Evolutionary conservation across 2,113 vertebrate genomes (phyloP), one percentile per base, ranked within the genome.

Genomic region (Elgaria multicarinata): DNA sequence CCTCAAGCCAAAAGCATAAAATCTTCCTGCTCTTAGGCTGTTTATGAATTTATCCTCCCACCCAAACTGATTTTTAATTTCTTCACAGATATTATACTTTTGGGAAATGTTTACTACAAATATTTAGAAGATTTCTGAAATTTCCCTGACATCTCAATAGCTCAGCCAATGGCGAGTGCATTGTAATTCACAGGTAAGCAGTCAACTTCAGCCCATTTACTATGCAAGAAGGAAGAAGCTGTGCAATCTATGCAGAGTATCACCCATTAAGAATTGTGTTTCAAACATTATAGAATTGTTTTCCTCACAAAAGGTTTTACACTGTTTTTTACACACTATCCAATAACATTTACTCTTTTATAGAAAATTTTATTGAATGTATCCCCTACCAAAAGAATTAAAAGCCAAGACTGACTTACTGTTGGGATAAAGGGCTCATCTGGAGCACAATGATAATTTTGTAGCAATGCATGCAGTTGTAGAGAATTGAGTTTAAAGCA

Each of bases 401-500:
- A 88, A 28, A 8, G 18, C 26, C 0, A 86, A 6, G 13, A 53
- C 3, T 46, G 85, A 97, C 98, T 97, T 95, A 99, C 99, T 75
- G 98, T 97, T 6, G 99, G 99, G 89, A 99, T 98, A 92, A 98
- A 98, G 6, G 99, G 99, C 97, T 99, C 99, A 39, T 99, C 99
- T 0, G 98, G 98, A 44, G 99, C 99, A 93, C 99, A 99, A 96
- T 99, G 98, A 90, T 99, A 99, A 95, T 99, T 99, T 92, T 98
- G 98, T 95, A 99, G 93, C 88, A 99, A 96, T 78, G 98, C 99
- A 53, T 99, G 98, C 0, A 99, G 98, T 90, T 99, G 99, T 93
- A 99, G 95, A 3, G 99, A 99, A 95, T 99, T 99, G 92, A 99
- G 96, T 94, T 99, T 99, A 95, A 99, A 99, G 97, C 99, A 99